phyloP scores from a whole-genome alignment of 2,797 vertebrate species.

The Falco peregrinus region DNA sequence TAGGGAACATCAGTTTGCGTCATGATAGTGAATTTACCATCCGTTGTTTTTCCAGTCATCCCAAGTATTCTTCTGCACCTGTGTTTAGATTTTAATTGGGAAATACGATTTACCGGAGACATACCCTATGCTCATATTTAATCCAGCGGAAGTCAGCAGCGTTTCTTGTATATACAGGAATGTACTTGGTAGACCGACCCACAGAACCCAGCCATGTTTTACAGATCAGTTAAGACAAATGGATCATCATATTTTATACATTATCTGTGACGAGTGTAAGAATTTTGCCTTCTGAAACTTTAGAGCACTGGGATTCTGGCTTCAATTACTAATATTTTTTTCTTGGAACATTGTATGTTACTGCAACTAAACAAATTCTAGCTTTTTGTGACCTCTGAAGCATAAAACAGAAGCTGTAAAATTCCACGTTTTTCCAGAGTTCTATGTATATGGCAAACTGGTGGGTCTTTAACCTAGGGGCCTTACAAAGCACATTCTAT shows the following conservation, averaged over 20 bases:
- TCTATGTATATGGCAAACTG: background rate
- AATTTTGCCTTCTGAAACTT: background rate
- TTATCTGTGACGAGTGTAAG: fast-evolving
- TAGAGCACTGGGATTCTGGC: background rate
- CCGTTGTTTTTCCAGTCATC: background rate
- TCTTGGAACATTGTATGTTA: background rate
- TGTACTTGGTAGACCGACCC: background rate
- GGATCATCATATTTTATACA: background rate
- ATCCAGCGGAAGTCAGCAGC: background rate
- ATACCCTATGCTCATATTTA: background rate
- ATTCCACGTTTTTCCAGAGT: background rate
- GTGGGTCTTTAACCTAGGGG: background rate
- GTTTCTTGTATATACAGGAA: background rate
- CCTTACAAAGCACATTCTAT: background rate
- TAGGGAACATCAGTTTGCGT: background rate
- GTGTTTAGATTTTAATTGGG: background rate
- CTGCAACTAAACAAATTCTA: background rate
- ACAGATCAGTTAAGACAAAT: background rate
- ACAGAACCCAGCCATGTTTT: background rate
- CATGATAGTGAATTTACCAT: background rate
- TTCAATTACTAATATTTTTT: background rate
- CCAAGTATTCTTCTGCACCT: background rate
- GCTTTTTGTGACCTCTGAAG: background rate
- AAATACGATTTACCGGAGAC: background rate
- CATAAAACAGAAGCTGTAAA: background rate